Evolutionary conservation across 1,140 invertebrate species (phyloP), one percentile per base, ranked within the genome.

Genomic region (Heterodera schachtii): DNA sequence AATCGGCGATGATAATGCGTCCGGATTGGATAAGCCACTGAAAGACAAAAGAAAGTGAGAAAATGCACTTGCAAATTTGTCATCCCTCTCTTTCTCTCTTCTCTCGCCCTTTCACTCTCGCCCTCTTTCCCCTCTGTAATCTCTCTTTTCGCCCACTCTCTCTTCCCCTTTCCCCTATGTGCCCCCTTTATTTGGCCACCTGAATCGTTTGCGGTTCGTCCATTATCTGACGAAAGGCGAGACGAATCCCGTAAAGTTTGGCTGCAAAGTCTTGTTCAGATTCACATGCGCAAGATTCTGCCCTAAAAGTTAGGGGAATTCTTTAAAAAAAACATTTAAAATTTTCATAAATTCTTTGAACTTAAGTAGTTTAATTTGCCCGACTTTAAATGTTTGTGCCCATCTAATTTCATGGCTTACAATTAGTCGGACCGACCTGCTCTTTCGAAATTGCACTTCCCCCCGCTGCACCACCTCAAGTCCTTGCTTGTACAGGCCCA

Each of bases 241-340:
- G 60, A 7, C 85, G 80, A 9, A 86, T 9, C 52, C 85, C 86
- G 66, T 75, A 86, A 4, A 86, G 75, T 73, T 86, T 86, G 8
- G 86, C 84, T 5, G 86, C 84, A 78, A 86, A 86, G 66, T 86
- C 85, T 41, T 66, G 16, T 19, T 69, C 85, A 6, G 73, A 78
- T 47, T 88, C 86, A 49, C 86, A 87, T 2, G 70, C 78, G 73
- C 86, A 82, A 41, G 86, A 49, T 41, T 87, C 86, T 19, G 86
- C 75, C 31, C 85, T 85, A 73, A 84, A 86, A 82, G 31, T 31
- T 73, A 76, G 13, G 41, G 31, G 1, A 31, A 31, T 31, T 31
- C 31, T 31, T 31, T 0, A 31, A 31, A 31, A 31, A n/a, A n/a
- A n/a, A n/a, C n/a, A n/a, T n/a, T n/a, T n/a, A n/a, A n/a, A n/a